phyloP scores from a whole-genome alignment of 1,140 invertebrate species.

The Caenorhabditis latens region DNA sequence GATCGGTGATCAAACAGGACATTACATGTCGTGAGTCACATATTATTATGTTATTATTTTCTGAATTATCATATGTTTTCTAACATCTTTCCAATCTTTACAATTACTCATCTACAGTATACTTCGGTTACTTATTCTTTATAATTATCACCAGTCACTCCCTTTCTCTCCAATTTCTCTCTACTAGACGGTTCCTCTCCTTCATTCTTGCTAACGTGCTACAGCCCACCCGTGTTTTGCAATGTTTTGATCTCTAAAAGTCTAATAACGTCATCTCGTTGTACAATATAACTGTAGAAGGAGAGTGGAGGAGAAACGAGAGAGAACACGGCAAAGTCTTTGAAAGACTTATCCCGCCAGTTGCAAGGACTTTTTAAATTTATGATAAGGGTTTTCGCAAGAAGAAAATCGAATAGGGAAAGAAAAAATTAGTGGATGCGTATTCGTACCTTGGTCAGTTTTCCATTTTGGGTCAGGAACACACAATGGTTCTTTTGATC shows the following conservation, averaged over 20 bases:
- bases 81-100: not conserved
- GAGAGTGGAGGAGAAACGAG: not conserved
- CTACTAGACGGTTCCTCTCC: constrained; percentile 4
- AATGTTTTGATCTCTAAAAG: constrained; percentile 56
- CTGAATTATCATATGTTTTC: not conserved
- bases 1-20: constrained; percentile 1
- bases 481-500: not conserved
- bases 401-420: not conserved
- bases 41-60: not conserved
- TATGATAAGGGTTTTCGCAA: constrained; percentile 29
- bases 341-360: constrained; percentile 17
- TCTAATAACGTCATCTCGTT: constrained; percentile 51
- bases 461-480: not conserved
- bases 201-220: constrained; percentile 10
- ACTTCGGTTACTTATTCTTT: not conserved
- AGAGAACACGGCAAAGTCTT: constrained; percentile 45
- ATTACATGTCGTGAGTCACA: constrained; percentile 50
- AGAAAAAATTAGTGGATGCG: not conserved
- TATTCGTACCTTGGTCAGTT: constrained; percentile 31
- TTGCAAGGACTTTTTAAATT: constrained; percentile 52
- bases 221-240: constrained; percentile 35
- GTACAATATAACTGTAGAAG: constrained; percentile 20
- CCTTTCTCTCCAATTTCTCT: not conserved
- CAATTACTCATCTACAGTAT: not conserved
- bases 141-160: not conserved